Percentiles rank a stretch among this genome's conserved stretches.
Evolutionary conservation across 2,113 vertebrate genomes (phyloP).

Genomic region (Oxygymnocypris stewartii): DNA sequence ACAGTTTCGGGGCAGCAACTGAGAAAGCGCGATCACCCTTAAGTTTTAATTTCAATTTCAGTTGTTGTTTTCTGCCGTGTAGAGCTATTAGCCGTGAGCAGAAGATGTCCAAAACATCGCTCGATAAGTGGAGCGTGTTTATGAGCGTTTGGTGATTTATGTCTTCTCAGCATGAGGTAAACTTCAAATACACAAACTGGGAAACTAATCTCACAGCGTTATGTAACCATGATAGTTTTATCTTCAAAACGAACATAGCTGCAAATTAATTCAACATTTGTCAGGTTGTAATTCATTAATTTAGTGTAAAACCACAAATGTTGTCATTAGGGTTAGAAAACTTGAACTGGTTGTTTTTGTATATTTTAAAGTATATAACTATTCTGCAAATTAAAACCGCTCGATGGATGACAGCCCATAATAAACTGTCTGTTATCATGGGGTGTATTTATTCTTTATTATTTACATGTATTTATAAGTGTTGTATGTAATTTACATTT

Average conservation of each 20-base stretch:
- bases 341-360: not conserved
- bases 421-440: too few relatives aligned
- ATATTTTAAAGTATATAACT: not conserved
- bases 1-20: too few relatives aligned
- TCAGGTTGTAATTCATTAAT: not conserved
- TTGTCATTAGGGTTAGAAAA: not conserved
- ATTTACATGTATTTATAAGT: too few relatives aligned
- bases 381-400: not conserved
- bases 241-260: not conserved
- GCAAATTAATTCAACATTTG: not conserved
- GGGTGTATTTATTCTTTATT: too few relatives aligned
- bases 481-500: not conserved
- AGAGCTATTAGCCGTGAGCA: not conserved
- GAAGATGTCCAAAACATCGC: not conserved
- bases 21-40: too few relatives aligned
- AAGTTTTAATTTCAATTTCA: too few relatives aligned
- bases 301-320: not conserved
- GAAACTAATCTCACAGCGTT: not conserved
- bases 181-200: conserved; percentile 11
- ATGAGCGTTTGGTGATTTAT: not conserved
- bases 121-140: conserved; percentile 11
- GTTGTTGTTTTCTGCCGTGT: not conserved
- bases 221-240: conserved; percentile 18
- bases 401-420: too few relatives aligned
- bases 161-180: conserved; percentile 28